phyloP scores from a whole-genome alignment of 2,797 vertebrate genomes.

The Acridotheres tristis region DNA sequence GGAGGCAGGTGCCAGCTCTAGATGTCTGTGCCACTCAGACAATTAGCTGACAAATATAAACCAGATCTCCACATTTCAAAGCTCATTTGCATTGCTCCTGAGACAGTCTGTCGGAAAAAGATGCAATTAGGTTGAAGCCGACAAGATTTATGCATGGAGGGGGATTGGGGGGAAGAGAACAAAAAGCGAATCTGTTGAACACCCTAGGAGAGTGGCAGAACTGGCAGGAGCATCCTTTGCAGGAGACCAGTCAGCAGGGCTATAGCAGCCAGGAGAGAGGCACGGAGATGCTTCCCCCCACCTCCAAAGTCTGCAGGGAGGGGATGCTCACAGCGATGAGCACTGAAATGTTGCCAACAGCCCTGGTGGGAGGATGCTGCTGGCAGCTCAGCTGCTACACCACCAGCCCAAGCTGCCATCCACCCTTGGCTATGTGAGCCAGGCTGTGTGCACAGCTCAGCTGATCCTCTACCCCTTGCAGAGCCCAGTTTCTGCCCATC shows the following conservation, averaged over 20 bases:
- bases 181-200: not conserved
- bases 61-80: slow-evolving; percentile 40
- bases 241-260: not conserved
- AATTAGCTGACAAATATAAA: slow-evolving; percentile 63
- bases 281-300: not conserved
- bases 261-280: not conserved
- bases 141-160: not conserved
- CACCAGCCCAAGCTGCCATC: not conserved
- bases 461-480: not conserved
- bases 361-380: not conserved
- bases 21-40: slow-evolving; percentile 14
- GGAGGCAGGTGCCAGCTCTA: slow-evolving; percentile 31
- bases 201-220: not conserved
- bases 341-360: not conserved
- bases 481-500: not conserved
- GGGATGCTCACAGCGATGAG: not conserved
- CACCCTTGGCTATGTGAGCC: not conserved
- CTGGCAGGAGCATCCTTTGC: not conserved
- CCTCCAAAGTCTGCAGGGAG: not conserved
- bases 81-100: slow-evolving; percentile 63
- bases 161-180: not conserved
- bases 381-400: not conserved
- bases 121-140: slow-evolving; percentile 47
- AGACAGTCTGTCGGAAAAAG: slow-evolving; percentile 56
- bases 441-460: not conserved